phyloP scores from a whole-genome alignment of 2,888 invertebrate genomes.

The Sminthurinus aureus region DNA sequence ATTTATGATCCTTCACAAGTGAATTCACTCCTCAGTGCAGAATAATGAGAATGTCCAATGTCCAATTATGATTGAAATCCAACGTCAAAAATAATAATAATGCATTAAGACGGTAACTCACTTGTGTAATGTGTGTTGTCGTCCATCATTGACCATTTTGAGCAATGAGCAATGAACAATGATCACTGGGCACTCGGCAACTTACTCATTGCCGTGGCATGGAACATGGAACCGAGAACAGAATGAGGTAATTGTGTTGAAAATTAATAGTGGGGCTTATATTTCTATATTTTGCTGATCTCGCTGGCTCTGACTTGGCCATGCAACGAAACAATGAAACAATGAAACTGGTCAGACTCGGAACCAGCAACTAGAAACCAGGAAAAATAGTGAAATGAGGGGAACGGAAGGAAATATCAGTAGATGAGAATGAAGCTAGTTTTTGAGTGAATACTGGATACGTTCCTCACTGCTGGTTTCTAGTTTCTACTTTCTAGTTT shows the following conservation, averaged over 20 bases:
- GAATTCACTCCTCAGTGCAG: neutral
- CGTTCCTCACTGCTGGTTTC: neutral
- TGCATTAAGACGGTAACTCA: neutral
- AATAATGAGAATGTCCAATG: no score
- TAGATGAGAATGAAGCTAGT: neutral
- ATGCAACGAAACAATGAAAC: no score
- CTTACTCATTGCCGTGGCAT: no score
- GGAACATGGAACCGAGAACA: slow-evolving; percentile 2
- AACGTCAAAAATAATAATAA: neutral
- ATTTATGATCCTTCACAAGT: no score
- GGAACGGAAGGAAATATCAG: neutral
- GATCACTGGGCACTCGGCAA: no score
- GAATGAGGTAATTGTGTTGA: slow-evolving; percentile 37
- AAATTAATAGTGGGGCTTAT: slow-evolving; percentile 40
- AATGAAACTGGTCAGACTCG: no score
- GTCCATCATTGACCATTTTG: neutral
- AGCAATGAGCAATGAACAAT: no score
- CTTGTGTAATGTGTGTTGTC: neutral
- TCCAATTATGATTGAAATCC: neutral
- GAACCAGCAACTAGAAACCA: neutral
- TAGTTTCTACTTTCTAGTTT: no score
- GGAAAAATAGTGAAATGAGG: neutral
- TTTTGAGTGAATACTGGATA: no score
- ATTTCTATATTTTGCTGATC: slow-evolving; percentile 29
- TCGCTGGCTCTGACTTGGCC: neutral